These are phyloP conservation scores for Apis florea DNA, from an alignment of 1,140 invertebrate species.

Conservation along the genomic window DNA sequence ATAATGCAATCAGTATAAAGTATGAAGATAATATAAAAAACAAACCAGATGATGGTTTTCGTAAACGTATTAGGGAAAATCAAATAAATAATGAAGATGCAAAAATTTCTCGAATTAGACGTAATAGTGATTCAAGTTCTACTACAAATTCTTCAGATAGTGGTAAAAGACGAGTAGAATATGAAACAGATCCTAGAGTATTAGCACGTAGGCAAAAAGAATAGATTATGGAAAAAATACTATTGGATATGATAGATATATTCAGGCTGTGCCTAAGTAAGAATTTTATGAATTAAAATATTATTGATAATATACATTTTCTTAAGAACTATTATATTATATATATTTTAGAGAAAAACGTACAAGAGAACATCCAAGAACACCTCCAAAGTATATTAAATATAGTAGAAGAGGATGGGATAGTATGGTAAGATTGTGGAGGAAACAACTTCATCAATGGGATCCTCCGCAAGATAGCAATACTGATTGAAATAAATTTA, in stretches of 20 bases:
- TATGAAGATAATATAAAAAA: constrained; percentile 42
- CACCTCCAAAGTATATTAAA: constrained; percentile 92
- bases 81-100: constrained; percentile 41
- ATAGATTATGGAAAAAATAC: constrained; percentile 98
- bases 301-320: too few species aligned
- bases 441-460: constrained; percentile 91
- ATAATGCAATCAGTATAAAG: constrained; percentile 25
- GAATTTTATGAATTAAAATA: constrained; percentile 45
- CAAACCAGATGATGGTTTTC: constrained; percentile 36
- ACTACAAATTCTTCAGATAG: constrained; percentile 71
- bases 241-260: constrained; percentile 91
- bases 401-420: constrained; percentile 96
- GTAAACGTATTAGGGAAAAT: constrained; percentile 61
- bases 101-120: constrained; percentile 65
- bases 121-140: constrained; percentile 73
- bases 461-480: constrained; percentile 82
- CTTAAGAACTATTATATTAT: not conserved
- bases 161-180: constrained; percentile 74
- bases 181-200: constrained; percentile 87
- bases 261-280: constrained; percentile 87
- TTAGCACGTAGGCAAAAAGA: constrained; percentile 93
- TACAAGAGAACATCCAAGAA: constrained; percentile 88
- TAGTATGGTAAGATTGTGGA: constrained; percentile 91
- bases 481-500: constrained; percentile 30
- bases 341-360: constrained; percentile 83